Conservation (phyloP, 2,888 invertebrate species). For the Hecatera dysodea region DNA sequence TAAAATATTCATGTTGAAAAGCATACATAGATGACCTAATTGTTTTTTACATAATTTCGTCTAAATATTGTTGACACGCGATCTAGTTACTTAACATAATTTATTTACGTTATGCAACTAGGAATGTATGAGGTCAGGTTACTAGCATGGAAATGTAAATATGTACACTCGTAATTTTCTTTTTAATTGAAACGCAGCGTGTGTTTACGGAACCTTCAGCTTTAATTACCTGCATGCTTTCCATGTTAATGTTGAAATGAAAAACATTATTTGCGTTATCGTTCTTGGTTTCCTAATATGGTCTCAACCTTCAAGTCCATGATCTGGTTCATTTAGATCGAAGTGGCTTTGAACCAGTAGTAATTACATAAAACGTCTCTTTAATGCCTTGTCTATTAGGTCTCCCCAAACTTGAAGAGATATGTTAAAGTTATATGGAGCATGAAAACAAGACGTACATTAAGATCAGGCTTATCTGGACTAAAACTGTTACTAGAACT, state of each 20-base stretch:
- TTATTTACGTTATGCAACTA: slow-evolving; percentile 25
- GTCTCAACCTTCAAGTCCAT: background rate
- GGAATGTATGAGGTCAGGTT: slow-evolving; percentile 18
- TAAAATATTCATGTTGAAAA: slow-evolving; percentile 6
- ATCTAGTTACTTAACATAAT: slow-evolving; percentile 34
- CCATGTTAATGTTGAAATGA: background rate
- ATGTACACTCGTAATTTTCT: slow-evolving; percentile 32
- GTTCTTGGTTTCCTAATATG: background rate
- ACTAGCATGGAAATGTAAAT: slow-evolving; percentile 18
- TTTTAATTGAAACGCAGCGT: slow-evolving; percentile 30
- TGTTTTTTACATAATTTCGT: slow-evolving; percentile 19
- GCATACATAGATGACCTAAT: slow-evolving; percentile 19
- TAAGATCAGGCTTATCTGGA: background rate
- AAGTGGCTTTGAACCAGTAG: background rate
- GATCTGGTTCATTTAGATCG: background rate
- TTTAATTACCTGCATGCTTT: slow-evolving; percentile 9
- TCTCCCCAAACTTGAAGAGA: background rate
- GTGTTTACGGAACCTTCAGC: slow-evolving; percentile 16
- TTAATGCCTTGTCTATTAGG: background rate
- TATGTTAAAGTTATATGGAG: background rate
- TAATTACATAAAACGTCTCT: background rate
- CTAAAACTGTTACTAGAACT: slow-evolving; percentile 2
- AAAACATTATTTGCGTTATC: slow-evolving; percentile 17
- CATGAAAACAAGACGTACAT: background rate
- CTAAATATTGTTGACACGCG: slow-evolving; percentile 36